A percentile compares a stretch with the other conserved stretches of the same genome.
Conservation (phyloP, 2,113 vertebrate species). For the Pseudorasbora parva region DNA sequence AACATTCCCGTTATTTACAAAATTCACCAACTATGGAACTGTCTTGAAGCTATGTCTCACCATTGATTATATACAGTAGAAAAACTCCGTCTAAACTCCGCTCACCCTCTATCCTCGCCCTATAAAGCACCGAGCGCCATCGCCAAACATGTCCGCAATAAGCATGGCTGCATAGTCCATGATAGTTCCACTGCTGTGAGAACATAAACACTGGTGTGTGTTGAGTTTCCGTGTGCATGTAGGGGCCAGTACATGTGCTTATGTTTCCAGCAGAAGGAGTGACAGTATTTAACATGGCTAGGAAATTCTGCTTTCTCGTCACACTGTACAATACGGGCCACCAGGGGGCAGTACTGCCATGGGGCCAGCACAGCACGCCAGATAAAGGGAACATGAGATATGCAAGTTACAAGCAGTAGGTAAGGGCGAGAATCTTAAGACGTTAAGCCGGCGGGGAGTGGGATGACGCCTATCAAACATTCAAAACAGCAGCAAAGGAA, state of each 20-base stretch:
- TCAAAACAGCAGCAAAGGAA: constrained; percentile 71
- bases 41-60: neutral
- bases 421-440: constrained; percentile 34
- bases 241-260: constrained; percentile 44
- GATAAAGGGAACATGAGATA: constrained; percentile 54
- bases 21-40: constrained; percentile 6
- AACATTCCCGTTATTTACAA: constrained; percentile 19
- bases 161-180: constrained; percentile 41
- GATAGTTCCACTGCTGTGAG: constrained; percentile 31
- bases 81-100: constrained; percentile 17
- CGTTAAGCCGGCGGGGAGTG: constrained; percentile 55
- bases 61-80: constrained; percentile 27
- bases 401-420: constrained; percentile 71
- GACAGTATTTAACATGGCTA: neutral
- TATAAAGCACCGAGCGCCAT: neutral
- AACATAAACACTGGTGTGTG: constrained; percentile 4
- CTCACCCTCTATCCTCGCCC: neutral
- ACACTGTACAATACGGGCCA: constrained; percentile 29
- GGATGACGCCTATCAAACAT: constrained; percentile 71
- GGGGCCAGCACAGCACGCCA: constrained; percentile 51
- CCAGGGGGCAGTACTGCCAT: constrained; percentile 49
- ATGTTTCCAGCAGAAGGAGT: constrained; percentile 31
- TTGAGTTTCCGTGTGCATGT: constrained; percentile 13
- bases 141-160: constrained; percentile 4
- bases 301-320: neutral